A percentile compares a stretch with the other conserved stretches of the same genome.
Conservation (phyloP, 2,888 invertebrate species). For the Agonopterix alstromeriana region DNA sequence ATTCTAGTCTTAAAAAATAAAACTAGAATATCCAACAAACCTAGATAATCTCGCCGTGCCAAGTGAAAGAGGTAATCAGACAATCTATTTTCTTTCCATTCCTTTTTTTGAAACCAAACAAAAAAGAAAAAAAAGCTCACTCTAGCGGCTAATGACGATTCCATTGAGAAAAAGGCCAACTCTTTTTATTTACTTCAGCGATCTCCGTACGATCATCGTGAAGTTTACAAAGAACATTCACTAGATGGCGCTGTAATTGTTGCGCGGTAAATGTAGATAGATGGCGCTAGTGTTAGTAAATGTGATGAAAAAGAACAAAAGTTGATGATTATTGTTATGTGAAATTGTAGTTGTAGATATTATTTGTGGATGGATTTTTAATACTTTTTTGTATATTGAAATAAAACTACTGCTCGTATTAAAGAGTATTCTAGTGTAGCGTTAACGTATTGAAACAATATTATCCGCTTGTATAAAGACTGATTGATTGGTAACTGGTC, state of each 20-base stretch:
- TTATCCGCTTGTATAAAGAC: no score
- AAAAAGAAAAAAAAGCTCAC: conserved; percentile 50
- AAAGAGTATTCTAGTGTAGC: no score
- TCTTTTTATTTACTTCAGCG: conserved; percentile 14
- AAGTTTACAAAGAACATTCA: not conserved
- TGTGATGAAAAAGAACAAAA: conserved; percentile 23
- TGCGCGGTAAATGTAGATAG: conserved; percentile 18
- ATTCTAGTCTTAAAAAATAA: no score
- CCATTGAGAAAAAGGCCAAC: conserved; percentile 9
- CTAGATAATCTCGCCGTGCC: not conserved
- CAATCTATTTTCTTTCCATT: conserved; percentile 1
- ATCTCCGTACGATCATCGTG: not conserved
- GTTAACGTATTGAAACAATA: no score
- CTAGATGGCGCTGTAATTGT: conserved; percentile 26
- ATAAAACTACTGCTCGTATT: no score
- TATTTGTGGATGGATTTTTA: no score
- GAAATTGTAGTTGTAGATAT: not conserved
- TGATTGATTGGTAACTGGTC: no score
- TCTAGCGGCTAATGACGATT: conserved; percentile 41
- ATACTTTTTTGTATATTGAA: no score
- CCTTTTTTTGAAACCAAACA: conserved; percentile 19
- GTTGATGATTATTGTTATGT: not conserved
- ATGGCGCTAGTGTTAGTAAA: conserved; percentile 28
- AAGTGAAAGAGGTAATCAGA: conserved; percentile 1
- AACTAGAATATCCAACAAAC: not conserved